Evolutionary conservation across 2,113 vertebrate species (phyloP).

Genomic region (Perccottus glenii): DNA sequence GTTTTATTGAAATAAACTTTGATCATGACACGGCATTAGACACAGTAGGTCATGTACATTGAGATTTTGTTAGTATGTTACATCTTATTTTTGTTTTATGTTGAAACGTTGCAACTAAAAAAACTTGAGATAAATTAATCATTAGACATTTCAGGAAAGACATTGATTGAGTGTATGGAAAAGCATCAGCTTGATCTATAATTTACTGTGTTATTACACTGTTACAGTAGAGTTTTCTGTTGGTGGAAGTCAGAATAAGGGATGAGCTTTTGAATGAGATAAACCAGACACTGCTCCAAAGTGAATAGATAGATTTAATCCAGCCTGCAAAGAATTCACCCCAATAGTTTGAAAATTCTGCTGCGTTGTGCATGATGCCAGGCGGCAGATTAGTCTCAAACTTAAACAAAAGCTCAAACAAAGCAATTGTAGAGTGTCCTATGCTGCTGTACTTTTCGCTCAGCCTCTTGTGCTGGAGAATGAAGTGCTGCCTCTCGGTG

Average conservation of each 20-base stretch:
- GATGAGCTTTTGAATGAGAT: slow-evolving; percentile 36
- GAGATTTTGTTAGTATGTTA: not conserved
- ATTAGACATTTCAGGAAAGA: too few species aligned
- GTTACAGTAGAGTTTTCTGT: not conserved
- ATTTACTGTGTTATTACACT: too few species aligned
- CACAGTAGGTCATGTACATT: slow-evolving; percentile 3
- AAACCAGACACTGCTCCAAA: slow-evolving; percentile 40
- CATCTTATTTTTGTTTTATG: not conserved
- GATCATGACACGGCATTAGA: slow-evolving; percentile 16
- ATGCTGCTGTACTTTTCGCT: slow-evolving; percentile 18
- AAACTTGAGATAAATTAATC: too few species aligned
- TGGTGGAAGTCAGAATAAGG: slow-evolving; percentile 18
- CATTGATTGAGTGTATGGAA: too few species aligned
- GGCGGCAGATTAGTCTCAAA: slow-evolving; percentile 46
- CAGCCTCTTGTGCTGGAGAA: slow-evolving; percentile 38
- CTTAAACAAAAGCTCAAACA: slow-evolving; percentile 40
- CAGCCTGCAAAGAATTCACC: slow-evolving; percentile 50
- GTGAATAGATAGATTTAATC: slow-evolving; percentile 55
- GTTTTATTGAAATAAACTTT: slow-evolving; percentile 35
- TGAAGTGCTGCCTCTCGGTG: slow-evolving; percentile 49
- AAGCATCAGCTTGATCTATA: too few species aligned
- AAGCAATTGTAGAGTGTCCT: slow-evolving; percentile 31
- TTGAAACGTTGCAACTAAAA: not conserved
- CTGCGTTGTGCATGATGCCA: slow-evolving; percentile 17
- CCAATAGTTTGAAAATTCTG: slow-evolving; percentile 43